phyloP scores from a whole-genome alignment of 1,140 invertebrate species.

The Trichonephila clavata region DNA sequence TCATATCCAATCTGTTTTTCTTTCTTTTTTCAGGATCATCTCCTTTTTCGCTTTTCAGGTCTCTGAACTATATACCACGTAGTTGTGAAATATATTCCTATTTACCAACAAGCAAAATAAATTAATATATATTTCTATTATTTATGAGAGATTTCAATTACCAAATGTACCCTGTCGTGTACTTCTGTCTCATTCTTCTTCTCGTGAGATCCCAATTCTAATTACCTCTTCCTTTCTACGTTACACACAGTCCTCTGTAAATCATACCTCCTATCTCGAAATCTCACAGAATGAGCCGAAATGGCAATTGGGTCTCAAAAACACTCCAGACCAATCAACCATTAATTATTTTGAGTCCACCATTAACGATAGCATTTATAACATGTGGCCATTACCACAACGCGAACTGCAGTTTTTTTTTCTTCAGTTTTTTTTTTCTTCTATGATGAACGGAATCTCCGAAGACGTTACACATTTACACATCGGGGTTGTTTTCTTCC shows the following conservation, averaged over 20 bases:
- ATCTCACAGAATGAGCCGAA: neutral
- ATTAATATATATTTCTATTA: neutral
- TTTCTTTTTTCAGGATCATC: neutral
- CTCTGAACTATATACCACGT: neutral
- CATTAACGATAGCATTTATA: constrained; percentile 27
- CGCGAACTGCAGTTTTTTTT: neutral
- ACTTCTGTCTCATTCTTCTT: neutral
- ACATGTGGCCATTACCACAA: constrained; percentile 18
- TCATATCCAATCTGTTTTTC: neutral
- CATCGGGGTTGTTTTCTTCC: neutral
- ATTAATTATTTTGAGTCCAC: constrained; percentile 49
- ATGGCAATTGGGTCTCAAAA: constrained; percentile 34
- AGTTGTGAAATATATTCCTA: neutral
- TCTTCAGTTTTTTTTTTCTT: neutral
- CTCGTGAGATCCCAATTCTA: neutral
- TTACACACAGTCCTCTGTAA: neutral
- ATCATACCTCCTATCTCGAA: neutral
- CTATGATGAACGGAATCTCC: neutral
- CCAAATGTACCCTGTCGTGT: neutral
- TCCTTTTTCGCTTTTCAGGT: neutral
- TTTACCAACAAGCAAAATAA: neutral
- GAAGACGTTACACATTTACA: neutral
- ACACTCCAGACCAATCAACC: constrained; percentile 11
- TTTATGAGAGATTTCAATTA: neutral
- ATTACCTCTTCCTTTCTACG: neutral